phyloP scores from a whole-genome alignment of 2,113 vertebrate species.

The Tenrec ecaudatus region DNA sequence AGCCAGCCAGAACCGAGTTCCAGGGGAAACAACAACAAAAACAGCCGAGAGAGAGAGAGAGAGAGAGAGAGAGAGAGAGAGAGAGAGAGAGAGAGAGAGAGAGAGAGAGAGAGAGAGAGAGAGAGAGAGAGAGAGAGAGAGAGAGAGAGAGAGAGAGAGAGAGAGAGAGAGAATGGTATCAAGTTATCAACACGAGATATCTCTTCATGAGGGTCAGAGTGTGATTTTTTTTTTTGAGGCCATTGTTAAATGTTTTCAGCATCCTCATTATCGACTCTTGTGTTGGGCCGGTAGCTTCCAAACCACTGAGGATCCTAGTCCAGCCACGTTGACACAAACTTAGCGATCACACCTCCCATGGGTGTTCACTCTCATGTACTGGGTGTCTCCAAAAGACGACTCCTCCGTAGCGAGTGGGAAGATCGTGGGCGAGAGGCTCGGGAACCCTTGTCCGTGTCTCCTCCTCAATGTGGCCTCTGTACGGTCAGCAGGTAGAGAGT shows the following conservation, averaged over 20 bases:
- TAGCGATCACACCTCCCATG: no score
- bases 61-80: no score
- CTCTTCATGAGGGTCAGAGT: no score
- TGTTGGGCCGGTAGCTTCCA: no score
- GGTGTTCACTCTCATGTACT: background rate
- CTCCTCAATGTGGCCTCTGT: background rate
- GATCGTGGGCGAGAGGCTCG: accelerated
- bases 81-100: no score
- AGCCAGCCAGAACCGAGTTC: background rate
- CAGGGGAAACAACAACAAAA: no score
- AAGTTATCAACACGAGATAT: no score
- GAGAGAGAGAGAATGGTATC: background rate
- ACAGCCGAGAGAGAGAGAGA: background rate
- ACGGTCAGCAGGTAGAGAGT: background rate
- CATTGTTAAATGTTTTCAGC: background rate
- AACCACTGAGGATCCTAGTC: no score
- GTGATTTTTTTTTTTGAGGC: background rate
- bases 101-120: no score
- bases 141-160: no score
- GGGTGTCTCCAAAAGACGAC: accelerated
- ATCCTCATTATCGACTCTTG: background rate
- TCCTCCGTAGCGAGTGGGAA: background rate
- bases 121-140: no score
- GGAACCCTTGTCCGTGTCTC: background rate
- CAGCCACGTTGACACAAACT: no score